phyloP scores from a whole-genome alignment of 1,140 invertebrate species.

The Battus philenor region DNA sequence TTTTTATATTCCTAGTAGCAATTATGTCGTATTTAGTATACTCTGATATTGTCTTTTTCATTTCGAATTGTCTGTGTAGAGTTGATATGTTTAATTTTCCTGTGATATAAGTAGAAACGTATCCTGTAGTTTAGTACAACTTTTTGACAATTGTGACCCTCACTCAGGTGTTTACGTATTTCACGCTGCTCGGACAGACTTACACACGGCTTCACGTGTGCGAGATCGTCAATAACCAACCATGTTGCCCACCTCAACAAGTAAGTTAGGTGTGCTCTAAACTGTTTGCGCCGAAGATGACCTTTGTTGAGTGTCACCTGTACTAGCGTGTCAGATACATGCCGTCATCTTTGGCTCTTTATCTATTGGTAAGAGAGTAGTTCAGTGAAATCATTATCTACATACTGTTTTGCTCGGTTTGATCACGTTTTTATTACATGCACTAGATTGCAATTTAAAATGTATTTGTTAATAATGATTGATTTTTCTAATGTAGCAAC shows the following conservation, averaged over 20 bases:
- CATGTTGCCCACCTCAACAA: conserved; percentile 85
- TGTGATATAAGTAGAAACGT: neutral
- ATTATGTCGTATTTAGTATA: no score
- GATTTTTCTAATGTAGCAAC: neutral
- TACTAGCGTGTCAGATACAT: no score
- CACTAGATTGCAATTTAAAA: conserved; percentile 10
- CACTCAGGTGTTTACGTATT: conserved; percentile 52
- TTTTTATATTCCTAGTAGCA: no score
- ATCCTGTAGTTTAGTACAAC: neutral
- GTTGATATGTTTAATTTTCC: no score
- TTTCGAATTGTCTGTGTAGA: neutral
- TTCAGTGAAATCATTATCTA: neutral
- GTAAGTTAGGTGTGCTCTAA: conserved; percentile 78
- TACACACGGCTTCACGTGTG: conserved; percentile 93
- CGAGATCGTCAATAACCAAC: conserved; percentile 86
- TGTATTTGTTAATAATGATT: conserved; percentile 7
- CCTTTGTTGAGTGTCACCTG: neutral
- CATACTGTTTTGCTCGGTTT: neutral
- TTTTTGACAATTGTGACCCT: conserved; percentile 7
- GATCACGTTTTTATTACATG: conserved; percentile 1
- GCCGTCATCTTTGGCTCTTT: no score
- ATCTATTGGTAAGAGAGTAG: no score
- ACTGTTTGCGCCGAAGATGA: neutral
- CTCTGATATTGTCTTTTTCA: no score
- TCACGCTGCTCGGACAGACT: conserved; percentile 82